Conservation (phyloP, 1,140 invertebrate species). For the Littorina saxatilis region DNA sequence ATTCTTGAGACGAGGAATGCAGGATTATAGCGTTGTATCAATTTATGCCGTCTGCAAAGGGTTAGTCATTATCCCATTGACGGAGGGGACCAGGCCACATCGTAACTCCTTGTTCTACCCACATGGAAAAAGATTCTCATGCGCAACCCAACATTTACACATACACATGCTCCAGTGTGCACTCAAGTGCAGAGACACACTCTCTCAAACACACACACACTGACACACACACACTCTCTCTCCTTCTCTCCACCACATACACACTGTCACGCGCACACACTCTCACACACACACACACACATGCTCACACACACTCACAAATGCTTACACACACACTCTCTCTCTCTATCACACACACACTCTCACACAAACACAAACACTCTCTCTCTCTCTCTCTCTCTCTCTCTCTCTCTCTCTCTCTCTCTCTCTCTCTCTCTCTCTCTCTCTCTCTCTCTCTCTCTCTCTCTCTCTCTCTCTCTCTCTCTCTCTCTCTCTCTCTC, state of each 20-base stretch:
- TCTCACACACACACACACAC: too few species aligned
- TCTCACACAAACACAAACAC: too few species aligned
- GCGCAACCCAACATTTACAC: not conserved
- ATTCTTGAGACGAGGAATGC: not conserved
- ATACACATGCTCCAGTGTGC: not conserved
- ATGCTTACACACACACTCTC: not conserved
- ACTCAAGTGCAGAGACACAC: not conserved
- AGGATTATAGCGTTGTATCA: not conserved
- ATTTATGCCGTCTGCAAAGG: not conserved
- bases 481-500: too few species aligned
- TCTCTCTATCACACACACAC: too few species aligned
- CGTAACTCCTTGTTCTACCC: not conserved
- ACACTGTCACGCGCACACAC: not conserved
- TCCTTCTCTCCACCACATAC: too few species aligned
- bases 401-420: not conserved
- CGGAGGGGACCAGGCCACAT: not conserved
- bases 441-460: too few species aligned
- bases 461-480: too few species aligned
- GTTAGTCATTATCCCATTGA: constrained; percentile 10
- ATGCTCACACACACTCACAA: not conserved
- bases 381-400: not conserved
- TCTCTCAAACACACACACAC: constrained; percentile 3
- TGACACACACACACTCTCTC: not conserved
- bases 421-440: constrained; percentile 1
- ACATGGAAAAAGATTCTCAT: too few species aligned